A percentile compares a stretch with the other conserved stretches of the same genome.
phyloP scores from a whole-genome alignment of 2,888 invertebrate genomes.

The Micropterix aruncella region DNA sequence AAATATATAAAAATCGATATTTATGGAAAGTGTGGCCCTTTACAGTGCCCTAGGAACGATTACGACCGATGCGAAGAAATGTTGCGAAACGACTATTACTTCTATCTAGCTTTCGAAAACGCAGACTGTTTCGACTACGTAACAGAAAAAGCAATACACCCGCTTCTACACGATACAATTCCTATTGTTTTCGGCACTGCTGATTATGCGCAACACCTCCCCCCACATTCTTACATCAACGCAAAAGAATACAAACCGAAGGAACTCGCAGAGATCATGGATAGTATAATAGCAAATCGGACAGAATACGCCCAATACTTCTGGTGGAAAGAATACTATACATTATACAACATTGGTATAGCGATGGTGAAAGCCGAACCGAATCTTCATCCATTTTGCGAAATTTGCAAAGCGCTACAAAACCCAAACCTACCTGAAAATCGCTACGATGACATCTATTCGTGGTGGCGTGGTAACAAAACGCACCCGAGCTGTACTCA shows the following conservation, averaged over 20 bases:
- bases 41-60: constrained; percentile 16
- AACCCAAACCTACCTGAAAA: not conserved
- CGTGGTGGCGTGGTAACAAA: too few species aligned
- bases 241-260: constrained; percentile 42
- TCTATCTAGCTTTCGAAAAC: constrained; percentile 55
- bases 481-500: too few species aligned
- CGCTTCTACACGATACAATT: constrained; percentile 29
- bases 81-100: constrained; percentile 43
- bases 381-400: not conserved
- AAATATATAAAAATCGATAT: constrained; percentile 44
- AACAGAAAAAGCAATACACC: constrained; percentile 46
- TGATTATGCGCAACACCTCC: constrained; percentile 31
- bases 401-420: not conserved
- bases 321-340: constrained; percentile 38
- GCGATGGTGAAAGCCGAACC: not conserved
- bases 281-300: constrained; percentile 31
- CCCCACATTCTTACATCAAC: constrained; percentile 45
- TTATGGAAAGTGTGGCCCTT: constrained; percentile 44
- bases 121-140: constrained; percentile 55
- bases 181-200: constrained; percentile 39
- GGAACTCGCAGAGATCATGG: constrained; percentile 42
- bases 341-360: not conserved
- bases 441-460: too few species aligned
- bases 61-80: constrained; percentile 19
- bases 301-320: constrained; percentile 49